These are phyloP conservation scores for Hydractinia echinata DNA, from an alignment of 30 jellyfish, hydroid and myxozoan species.

Conservation along the genomic window DNA sequence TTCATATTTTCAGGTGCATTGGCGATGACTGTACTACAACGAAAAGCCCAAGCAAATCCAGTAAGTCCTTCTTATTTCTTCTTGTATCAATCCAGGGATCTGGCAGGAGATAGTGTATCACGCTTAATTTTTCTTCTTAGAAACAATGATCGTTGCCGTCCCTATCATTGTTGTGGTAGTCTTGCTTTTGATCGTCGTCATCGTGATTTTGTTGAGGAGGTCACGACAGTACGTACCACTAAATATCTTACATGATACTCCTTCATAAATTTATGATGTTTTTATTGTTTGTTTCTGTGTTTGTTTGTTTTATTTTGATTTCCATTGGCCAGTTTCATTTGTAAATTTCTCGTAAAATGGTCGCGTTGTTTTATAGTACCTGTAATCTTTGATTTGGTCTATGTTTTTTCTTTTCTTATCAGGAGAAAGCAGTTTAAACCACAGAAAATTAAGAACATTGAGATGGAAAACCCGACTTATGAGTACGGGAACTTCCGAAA, in stretches of 20 bases:
- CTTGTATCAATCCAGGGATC: no score
- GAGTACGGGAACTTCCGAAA: constrained; percentile 17
- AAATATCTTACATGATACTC: not conserved
- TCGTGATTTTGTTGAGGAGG: constrained; percentile 7
- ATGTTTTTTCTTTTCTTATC: not conserved
- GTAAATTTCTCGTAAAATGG: not conserved
- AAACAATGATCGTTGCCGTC: not conserved
- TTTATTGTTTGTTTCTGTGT: no score
- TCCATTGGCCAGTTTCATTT: not conserved
- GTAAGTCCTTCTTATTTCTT: no score
- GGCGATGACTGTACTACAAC: no score
- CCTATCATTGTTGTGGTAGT: constrained; percentile 10
- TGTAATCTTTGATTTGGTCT: not conserved
- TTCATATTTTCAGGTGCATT: no score
- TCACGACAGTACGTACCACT: constrained; percentile 15
- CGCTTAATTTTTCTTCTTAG: not conserved
- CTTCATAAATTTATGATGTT: not conserved
- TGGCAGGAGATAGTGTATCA: no score
- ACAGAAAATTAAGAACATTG: constrained; percentile 21
- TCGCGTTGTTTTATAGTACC: not conserved
- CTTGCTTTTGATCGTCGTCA: constrained; percentile 2
- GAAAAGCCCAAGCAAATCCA: no score
- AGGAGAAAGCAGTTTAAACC: constrained; percentile 32
- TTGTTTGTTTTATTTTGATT: not conserved
- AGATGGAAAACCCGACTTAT: constrained; percentile 43